These are phyloP conservation scores for Danio jaintianensis DNA, from an alignment of 2,797 vertebrate genomes.

Conservation along the genomic window DNA sequence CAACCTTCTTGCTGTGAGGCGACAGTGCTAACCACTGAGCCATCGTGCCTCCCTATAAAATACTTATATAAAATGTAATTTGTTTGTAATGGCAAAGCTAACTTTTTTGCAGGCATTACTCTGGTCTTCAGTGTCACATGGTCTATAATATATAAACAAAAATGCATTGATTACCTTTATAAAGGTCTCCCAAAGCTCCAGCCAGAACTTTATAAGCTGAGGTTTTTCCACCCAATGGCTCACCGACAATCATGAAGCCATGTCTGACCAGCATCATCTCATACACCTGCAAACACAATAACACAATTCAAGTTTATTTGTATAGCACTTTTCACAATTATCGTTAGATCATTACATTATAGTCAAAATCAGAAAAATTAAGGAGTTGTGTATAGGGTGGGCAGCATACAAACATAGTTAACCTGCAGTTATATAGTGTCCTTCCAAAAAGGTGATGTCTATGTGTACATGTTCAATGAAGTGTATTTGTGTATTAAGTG, in stretches of 20 bases:
- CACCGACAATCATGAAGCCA: conserved; percentile 95
- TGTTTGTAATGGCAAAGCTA: not conserved
- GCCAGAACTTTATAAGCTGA: conserved; percentile 89
- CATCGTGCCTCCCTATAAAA: too few relatives aligned
- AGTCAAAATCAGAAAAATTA: too few relatives aligned
- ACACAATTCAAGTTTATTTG: not conserved
- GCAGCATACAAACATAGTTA: too few relatives aligned
- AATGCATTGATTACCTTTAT: conserved; percentile 72
- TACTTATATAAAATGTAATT: not conserved
- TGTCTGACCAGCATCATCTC: conserved; percentile 97
- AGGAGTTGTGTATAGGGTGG: too few relatives aligned
- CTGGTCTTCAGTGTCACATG: not conserved
- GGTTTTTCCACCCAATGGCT: conserved; percentile 90
- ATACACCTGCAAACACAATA: conserved; percentile 81
- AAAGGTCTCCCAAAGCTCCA: conserved; percentile 84
- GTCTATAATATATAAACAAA: not conserved
- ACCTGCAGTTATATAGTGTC: too few relatives aligned
- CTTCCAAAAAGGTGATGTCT: too few relatives aligned
- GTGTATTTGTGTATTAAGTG: too few relatives aligned
- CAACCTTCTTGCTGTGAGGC: too few relatives aligned
- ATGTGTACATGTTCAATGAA: too few relatives aligned
- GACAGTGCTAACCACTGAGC: too few relatives aligned
- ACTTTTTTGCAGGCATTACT: not conserved
- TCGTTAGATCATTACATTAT: too few relatives aligned
- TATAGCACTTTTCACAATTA: too few relatives aligned